Evolutionary conservation across 2,797 vertebrate genomes (phyloP), one percentile per base, ranked within the genome.

Genomic region (Fistularia tabacaria): DNA sequence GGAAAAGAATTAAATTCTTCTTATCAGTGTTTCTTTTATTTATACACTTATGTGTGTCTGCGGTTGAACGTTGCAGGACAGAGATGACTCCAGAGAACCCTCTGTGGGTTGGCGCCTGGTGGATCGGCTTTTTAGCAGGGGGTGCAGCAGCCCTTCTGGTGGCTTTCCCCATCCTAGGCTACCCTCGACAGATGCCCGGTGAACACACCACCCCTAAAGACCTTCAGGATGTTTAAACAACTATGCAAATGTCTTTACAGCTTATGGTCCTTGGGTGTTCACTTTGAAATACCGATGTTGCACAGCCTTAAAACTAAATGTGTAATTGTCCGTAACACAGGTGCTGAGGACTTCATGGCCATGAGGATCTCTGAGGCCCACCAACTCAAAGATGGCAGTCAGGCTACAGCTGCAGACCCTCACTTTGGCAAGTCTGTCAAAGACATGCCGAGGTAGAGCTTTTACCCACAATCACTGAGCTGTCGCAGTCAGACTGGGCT

Each of bases 31-130:
- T 25, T 25, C 25, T 25, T 25, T 6, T 14, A 39, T 50, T 6
- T 14, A 38, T 1, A 50, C 37, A 9, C n/a, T 50, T 7, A 41
- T 55, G 14, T 46, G 44, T 14, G 10, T 48, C 6, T 36, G 10
- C 48, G 36, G 13, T 10, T 55, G n/a, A 41, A 25, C 59, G 3
- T 42, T 14, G 1, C 86, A 99, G 96, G 71, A 86, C 89, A 0
- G 84, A 90, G 59, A 86, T 98, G 50, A 86, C 92, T 38, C 91
- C 93, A 0, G 95, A 97, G 59, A 94, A 93, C 81, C 93, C 94
- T 0, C 90, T 93, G 38, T 98, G 97, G 96, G 95, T 98, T 0
- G 97, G 97, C 0, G 95, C 95, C 0, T 99, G 97, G 97, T 99
- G 96, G 97, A 90, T 96, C 0, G 96, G 97, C 14, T 98, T 99